A percentile compares a stretch with the other conserved stretches of the same genome.
phyloP scores from a whole-genome alignment of 1,140 invertebrate species.

The Micrasema longulum region DNA sequence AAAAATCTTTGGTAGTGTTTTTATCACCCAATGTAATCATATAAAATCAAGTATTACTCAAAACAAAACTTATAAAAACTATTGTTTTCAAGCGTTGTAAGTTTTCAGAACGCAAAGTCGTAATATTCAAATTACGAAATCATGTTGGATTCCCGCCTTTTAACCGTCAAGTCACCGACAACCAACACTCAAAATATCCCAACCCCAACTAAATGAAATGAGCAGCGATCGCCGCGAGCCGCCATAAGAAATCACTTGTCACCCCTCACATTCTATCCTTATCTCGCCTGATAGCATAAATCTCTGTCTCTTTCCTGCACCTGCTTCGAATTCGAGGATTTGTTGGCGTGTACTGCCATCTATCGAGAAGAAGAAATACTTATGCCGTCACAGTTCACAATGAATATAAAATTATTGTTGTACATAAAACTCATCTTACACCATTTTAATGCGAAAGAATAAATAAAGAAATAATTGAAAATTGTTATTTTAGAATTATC shows the following conservation, averaged over 20 bases:
- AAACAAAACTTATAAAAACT: no score
- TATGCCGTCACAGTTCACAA: no score
- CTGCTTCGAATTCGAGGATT: slow-evolving; percentile 4
- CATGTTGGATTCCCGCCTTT: slow-evolving; percentile 30
- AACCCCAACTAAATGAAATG: slow-evolving; percentile 36
- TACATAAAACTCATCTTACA: no score
- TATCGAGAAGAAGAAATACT: no score
- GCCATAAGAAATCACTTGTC: slow-evolving; percentile 30
- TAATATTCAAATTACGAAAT: slow-evolving; percentile 37
- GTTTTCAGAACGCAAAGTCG: slow-evolving; percentile 17
- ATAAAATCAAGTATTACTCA: no score
- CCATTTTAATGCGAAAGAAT: no score
- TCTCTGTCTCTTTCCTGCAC: slow-evolving; percentile 28
- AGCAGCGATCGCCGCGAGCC: neutral
- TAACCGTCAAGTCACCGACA: slow-evolving; percentile 10
- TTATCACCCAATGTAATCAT: no score
- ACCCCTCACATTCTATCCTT: slow-evolving; percentile 27
- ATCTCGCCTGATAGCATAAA: neutral
- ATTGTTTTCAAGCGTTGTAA: no score
- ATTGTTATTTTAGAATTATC: no score
- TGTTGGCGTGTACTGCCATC: slow-evolving; percentile 23
- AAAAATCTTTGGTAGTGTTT: no score
- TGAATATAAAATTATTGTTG: no score
- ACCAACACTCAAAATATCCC: neutral
- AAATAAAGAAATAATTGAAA: no score